Evolutionary conservation across 2,797 vertebrate species (phyloP).

Genomic region (Enteromius treurensis): DNA sequence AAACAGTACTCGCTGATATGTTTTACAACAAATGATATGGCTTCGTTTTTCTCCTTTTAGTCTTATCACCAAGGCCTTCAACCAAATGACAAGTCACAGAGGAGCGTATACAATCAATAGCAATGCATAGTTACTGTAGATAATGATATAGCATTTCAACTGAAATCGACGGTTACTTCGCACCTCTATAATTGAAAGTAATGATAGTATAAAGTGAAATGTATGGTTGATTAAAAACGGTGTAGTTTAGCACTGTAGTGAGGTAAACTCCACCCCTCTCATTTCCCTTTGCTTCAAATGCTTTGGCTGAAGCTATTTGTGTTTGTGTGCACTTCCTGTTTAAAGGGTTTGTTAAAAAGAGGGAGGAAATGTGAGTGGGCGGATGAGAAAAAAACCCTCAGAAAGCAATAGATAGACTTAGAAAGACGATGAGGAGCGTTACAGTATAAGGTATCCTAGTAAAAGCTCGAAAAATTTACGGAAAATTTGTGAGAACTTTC

Average conservation of each 20-base stretch:
- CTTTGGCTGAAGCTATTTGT: constrained; percentile 43
- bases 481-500: constrained; percentile 45
- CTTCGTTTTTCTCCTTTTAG: constrained; percentile 47
- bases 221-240: background rate
- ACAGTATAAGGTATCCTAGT: constrained; percentile 12
- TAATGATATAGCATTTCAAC: constrained; percentile 14
- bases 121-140: constrained; percentile 56
- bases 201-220: constrained; percentile 10
- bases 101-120: constrained; percentile 38
- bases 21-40: constrained; percentile 59
- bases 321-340: constrained; percentile 58
- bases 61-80: constrained; percentile 18
- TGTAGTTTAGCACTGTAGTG: constrained; percentile 3
- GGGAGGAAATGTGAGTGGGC: constrained; percentile 51
- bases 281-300: constrained; percentile 59
- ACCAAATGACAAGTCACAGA: constrained; percentile 28
- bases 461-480: constrained; percentile 33
- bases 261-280: constrained; percentile 9
- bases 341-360: constrained; percentile 37
- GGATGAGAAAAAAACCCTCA: constrained; percentile 11
- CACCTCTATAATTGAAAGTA: background rate
- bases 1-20: constrained; percentile 57
- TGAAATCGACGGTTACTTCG: constrained; percentile 18
- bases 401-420: constrained; percentile 22
- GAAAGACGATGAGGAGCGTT: constrained; percentile 19